Percentiles rank a stretch among this genome's conserved stretches.
Evolutionary conservation across 1,140 invertebrate species (phyloP).

Genomic region (Anastrepha ludens): DNA sequence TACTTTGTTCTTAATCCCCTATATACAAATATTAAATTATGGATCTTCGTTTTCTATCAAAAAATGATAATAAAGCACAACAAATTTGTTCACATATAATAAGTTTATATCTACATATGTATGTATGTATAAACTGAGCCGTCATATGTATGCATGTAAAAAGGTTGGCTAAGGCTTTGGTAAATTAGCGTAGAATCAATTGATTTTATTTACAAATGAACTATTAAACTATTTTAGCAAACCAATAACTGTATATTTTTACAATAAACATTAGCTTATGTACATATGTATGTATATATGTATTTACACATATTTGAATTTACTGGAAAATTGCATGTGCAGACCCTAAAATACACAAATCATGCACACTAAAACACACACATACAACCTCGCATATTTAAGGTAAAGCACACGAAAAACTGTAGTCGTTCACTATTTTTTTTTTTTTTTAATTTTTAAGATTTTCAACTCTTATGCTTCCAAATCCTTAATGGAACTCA

Average conservation of each 20-base stretch:
- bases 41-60: neutral
- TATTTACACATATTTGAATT: neutral
- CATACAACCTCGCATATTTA: neutral
- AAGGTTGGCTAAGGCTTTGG: neutral
- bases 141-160: neutral
- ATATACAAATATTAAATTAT: neutral
- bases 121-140: neutral
- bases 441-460: neutral
- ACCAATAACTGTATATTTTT: neutral
- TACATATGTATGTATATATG: neutral
- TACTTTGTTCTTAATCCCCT: conserved; percentile 3
- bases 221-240: neutral
- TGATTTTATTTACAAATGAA: conserved; percentile 14
- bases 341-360: conserved; percentile 39
- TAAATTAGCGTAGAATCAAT: conserved; percentile 2
- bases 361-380: conserved; percentile 21
- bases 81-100: neutral
- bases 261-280: neutral
- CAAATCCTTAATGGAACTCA: conserved; percentile 68
- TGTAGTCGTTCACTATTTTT: no score
- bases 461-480: conserved; percentile 65
- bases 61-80: neutral
- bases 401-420: no score
- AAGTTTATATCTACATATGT: neutral
- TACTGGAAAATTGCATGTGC: neutral